A percentile compares a stretch with the other conserved stretches of the same genome.
phyloP scores from a whole-genome alignment of 2,888 invertebrate genomes.

The Chymomyza caudatula region DNA sequence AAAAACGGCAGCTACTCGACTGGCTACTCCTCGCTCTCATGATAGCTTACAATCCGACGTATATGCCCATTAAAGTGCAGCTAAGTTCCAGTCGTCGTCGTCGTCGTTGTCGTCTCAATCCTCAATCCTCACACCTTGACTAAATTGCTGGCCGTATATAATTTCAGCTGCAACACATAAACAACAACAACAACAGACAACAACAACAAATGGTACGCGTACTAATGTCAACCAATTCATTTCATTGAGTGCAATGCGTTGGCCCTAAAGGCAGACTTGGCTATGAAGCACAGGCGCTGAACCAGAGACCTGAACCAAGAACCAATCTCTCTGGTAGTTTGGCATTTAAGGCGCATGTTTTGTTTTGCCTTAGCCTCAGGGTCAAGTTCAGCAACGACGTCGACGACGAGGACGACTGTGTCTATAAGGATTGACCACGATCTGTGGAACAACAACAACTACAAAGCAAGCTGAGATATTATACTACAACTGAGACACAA shows the following conservation, averaged over 20 bases:
- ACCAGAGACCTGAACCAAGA: conserved; percentile 13
- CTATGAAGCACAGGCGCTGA: conserved; percentile 7
- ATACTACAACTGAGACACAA: not conserved
- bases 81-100: conserved; percentile 63
- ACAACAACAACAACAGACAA: conserved; percentile 20
- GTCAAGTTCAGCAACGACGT: conserved; percentile 58
- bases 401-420: not conserved
- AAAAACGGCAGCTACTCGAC: not conserved
- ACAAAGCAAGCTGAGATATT: not conserved
- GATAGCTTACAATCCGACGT: conserved; percentile 57
- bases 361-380: conserved; percentile 66
- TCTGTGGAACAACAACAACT: conserved; percentile 1
- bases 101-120: conserved; percentile 60
- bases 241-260: conserved; percentile 71
- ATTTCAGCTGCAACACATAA: conserved; percentile 32
- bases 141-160: conserved; percentile 15
- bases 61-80: conserved; percentile 66
- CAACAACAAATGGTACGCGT: conserved; percentile 46
- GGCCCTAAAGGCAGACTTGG: conserved; percentile 33
- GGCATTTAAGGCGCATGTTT: conserved; percentile 72
- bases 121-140: conserved; percentile 62
- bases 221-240: conserved; percentile 69
- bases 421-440: not conserved
- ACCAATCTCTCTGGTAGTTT: conserved; percentile 23
- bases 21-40: not conserved